Percentiles rank a stretch among this genome's conserved stretches.
Evolutionary conservation across 2,797 vertebrate species (phyloP).

Genomic region (Denticeps clupeoides): DNA sequence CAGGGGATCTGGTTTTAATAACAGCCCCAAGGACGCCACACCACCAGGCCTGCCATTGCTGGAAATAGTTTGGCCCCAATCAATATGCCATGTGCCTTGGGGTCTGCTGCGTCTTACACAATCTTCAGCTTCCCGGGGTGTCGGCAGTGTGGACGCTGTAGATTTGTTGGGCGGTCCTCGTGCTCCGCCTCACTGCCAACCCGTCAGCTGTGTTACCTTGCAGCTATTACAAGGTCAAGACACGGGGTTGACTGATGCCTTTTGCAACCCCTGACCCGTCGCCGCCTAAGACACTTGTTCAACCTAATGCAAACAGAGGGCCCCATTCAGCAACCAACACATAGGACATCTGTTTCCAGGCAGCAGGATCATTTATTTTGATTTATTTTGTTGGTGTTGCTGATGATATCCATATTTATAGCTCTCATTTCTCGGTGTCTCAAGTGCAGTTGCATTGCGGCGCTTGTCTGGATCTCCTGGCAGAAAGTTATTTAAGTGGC

Average conservation of each 20-base stretch:
- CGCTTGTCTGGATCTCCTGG: too few relatives aligned
- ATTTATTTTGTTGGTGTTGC: too few relatives aligned
- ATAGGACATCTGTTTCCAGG: conserved; percentile 17
- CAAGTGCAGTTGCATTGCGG: too few relatives aligned
- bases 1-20: conserved; percentile 26
- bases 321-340: conserved; percentile 46
- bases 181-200: conserved; percentile 41
- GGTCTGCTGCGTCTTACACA: conserved; percentile 16
- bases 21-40: conserved; percentile 12
- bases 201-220: conserved; percentile 44
- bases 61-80: conserved; percentile 5
- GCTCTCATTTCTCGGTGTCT: too few relatives aligned
- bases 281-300: conserved; percentile 52
- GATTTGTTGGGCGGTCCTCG: too few relatives aligned
- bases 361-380: conserved; percentile 5
- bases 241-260: conserved; percentile 41
- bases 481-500: too few relatives aligned
- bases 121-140: conserved; percentile 29
- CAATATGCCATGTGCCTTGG: conserved; percentile 7
- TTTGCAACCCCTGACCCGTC: conserved; percentile 43
- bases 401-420: too few relatives aligned
- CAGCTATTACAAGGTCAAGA: conserved; percentile 59
- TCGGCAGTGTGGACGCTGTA: conserved; percentile 21
- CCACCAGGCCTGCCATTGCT: conserved; percentile 5
- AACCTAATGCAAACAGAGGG: conserved; percentile 49